phyloP scores from a whole-genome alignment of 2,888 invertebrate genomes.

The Bugula neritina region DNA sequence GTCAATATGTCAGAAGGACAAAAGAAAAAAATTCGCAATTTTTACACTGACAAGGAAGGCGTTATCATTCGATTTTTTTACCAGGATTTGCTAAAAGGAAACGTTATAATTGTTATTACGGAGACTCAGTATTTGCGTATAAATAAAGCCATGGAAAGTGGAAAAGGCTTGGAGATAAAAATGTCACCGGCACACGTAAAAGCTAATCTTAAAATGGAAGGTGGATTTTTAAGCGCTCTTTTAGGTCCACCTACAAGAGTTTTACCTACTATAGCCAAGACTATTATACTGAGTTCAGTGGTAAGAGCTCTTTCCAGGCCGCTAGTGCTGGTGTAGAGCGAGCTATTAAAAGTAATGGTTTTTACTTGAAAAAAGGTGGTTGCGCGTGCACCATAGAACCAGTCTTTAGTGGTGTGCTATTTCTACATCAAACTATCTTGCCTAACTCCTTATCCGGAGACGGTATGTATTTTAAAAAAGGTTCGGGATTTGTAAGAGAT shows the following conservation, averaged over 20 bases:
- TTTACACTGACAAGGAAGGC: neutral
- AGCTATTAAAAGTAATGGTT: constrained; percentile 26
- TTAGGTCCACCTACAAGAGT: constrained; percentile 25
- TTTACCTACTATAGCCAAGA: constrained; percentile 29
- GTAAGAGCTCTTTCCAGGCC: constrained; percentile 31
- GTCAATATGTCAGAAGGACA: neutral
- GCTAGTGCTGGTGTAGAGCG: constrained; percentile 30
- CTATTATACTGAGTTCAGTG: constrained; percentile 29
- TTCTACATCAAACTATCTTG: too few relatives aligned
- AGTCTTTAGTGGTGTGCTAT: too few relatives aligned
- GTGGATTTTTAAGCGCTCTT: constrained; percentile 30
- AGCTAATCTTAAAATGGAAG: constrained; percentile 29
- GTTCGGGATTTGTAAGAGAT: too few relatives aligned
- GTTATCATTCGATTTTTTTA: constrained; percentile 27
- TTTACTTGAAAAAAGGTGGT: constrained; percentile 31
- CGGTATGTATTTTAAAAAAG: too few relatives aligned
- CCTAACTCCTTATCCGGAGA: too few relatives aligned
- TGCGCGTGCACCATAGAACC: constrained; percentile 31
- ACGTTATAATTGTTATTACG: constrained; percentile 29
- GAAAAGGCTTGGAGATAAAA: constrained; percentile 30
- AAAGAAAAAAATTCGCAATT: neutral
- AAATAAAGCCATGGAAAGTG: constrained; percentile 28
- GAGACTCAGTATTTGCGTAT: constrained; percentile 29
- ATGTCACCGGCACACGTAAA: constrained; percentile 29
- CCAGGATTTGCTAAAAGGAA: constrained; percentile 28